phyloP scores from a whole-genome alignment of 2,113 vertebrate species.

The Sphaerodactylus townsendi region DNA sequence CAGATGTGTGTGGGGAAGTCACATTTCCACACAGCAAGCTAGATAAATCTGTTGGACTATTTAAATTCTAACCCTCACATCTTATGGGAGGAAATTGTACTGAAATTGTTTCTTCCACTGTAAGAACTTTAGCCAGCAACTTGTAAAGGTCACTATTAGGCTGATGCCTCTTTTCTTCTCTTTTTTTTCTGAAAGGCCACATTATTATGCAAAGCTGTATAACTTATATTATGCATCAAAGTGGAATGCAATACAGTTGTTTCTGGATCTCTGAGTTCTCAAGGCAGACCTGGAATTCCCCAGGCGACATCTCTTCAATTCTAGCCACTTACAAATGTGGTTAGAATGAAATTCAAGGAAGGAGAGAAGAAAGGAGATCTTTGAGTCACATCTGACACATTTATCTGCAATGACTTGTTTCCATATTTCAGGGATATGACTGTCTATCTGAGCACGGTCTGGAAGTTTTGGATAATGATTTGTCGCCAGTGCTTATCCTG shows the following conservation, averaged over 20 bases:
- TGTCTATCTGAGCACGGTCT: conserved; percentile 38
- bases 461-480: conserved; percentile 54
- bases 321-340: conserved; percentile 70
- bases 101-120: conserved; percentile 67
- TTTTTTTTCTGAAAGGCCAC: conserved; percentile 59
- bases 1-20: conserved; percentile 3
- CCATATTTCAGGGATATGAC: conserved; percentile 50
- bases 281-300: conserved; percentile 71
- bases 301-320: conserved; percentile 64
- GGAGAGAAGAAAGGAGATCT: conserved; percentile 65
- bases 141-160: conserved; percentile 62
- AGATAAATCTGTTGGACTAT: conserved; percentile 62
- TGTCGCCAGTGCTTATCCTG: conserved; percentile 63
- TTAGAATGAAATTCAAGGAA: conserved; percentile 70
- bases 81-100: conserved; percentile 55
- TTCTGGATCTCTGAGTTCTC: conserved; percentile 65
- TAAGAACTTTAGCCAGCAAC: conserved; percentile 64
- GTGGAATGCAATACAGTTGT: conserved; percentile 71
- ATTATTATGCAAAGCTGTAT: conserved; percentile 65
- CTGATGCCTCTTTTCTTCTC: conserved; percentile 55
- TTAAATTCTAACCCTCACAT: conserved; percentile 45
- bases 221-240: conserved; percentile 66
- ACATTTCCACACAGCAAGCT: conserved; percentile 42
- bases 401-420: conserved; percentile 61
- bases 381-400: conserved; percentile 76